Percentiles rank a stretch among this genome's conserved stretches.
phyloP scores from a whole-genome alignment of 2,888 invertebrate genomes.

The Ophonus ardosiacus region DNA sequence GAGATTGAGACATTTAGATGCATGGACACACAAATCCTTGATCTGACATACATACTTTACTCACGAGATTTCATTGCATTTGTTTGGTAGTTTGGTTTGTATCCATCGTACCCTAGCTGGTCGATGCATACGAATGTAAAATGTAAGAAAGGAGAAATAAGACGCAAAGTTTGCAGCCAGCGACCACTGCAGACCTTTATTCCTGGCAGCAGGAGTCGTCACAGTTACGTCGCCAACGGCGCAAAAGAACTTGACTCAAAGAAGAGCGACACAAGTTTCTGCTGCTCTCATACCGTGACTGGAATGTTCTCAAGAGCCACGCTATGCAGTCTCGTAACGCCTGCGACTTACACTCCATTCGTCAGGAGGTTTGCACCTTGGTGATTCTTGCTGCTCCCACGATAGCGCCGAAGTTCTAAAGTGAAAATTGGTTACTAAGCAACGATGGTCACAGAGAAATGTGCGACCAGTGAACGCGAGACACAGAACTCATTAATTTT shows the following conservation, averaged over 20 bases:
- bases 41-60: constrained; percentile 9
- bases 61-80: constrained; percentile 38
- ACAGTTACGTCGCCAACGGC: constrained; percentile 30
- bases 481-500: constrained; percentile 59
- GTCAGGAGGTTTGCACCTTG: constrained; percentile 58
- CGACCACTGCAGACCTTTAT: neutral
- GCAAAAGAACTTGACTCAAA: constrained; percentile 51
- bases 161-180: constrained; percentile 23
- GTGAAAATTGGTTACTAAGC: constrained; percentile 62
- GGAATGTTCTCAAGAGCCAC: constrained; percentile 55
- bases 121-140: constrained; percentile 17
- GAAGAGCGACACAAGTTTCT: constrained; percentile 61
- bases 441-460: constrained; percentile 54
- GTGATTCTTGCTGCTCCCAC: constrained; percentile 28
- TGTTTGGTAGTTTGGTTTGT: constrained; percentile 28
- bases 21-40: constrained; percentile 4
- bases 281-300: constrained; percentile 55
- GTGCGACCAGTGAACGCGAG: constrained; percentile 36
- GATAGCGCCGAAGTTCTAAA: constrained; percentile 57
- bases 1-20: constrained; percentile 16
- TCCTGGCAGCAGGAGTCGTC: constrained; percentile 9
- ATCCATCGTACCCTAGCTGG: neutral
- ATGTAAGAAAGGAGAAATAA: constrained; percentile 12
- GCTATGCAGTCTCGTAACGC: constrained; percentile 40
- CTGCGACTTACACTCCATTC: constrained; percentile 52